Evolutionary conservation across 2,113 vertebrate genomes (phyloP).

Genomic region (Neomonachus schauinslandi): DNA sequence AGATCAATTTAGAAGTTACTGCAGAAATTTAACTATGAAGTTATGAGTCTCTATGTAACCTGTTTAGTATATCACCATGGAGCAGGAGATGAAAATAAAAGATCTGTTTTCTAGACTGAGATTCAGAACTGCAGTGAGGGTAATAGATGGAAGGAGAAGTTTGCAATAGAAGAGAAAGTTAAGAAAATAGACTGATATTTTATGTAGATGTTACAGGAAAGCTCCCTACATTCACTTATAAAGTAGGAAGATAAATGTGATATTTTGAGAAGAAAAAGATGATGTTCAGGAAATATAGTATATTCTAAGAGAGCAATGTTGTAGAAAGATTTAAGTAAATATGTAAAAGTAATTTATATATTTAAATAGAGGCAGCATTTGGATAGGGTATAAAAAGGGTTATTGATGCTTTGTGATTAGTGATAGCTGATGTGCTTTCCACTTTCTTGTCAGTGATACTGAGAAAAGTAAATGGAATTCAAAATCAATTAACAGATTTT

Average conservation of each 20-base stretch:
- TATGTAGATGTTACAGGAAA: not conserved
- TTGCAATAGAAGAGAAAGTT: not conserved
- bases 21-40: slow-evolving; percentile 37
- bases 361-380: slow-evolving; percentile 18
- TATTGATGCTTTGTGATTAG: slow-evolving; percentile 43
- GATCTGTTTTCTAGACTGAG: not conserved
- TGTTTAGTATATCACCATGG: not conserved
- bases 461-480: slow-evolving; percentile 39
- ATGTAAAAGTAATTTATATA: not conserved
- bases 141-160: not conserved
- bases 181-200: not conserved
- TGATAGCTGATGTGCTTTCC: slow-evolving; percentile 5
- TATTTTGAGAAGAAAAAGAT: not conserved
- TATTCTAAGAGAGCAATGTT: not conserved
- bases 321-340: not conserved
- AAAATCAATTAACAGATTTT: slow-evolving; percentile 68
- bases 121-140: not conserved
- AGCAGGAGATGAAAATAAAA: slow-evolving; percentile 16
- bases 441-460: slow-evolving; percentile 31
- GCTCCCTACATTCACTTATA: not conserved
- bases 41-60: not conserved
- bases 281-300: not conserved
- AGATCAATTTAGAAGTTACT: slow-evolving; percentile 4
- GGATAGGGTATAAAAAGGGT: not conserved
- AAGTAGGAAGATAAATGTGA: not conserved